Percentiles rank a stretch among this genome's conserved stretches.
Conservation (phyloP, 2,888 invertebrate species). For the Aplocera efformata region DNA sequence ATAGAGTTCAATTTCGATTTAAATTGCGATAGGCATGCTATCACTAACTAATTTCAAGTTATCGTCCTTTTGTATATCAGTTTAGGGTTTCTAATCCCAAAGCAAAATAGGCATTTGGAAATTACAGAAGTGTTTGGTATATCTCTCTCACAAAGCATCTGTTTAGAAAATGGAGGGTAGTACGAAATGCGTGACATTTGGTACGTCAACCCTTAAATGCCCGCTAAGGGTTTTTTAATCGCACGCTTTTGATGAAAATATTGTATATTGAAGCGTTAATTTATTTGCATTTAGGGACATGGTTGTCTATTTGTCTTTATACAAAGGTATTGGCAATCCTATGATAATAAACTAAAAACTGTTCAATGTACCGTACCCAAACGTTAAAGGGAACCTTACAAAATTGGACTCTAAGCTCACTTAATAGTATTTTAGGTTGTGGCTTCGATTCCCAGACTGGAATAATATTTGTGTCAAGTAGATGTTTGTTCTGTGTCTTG, state of each 20-base stretch:
- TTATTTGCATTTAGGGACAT: constrained; percentile 26
- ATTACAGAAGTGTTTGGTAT: constrained; percentile 8
- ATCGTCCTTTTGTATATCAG: neutral
- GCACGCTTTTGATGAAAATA: constrained; percentile 32
- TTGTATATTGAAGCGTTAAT: constrained; percentile 26
- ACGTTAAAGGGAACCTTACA: no score
- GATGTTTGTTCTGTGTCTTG: no score
- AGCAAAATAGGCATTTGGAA: neutral
- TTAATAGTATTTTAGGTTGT: no score
- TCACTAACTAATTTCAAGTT: neutral
- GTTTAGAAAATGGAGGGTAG: constrained; percentile 51
- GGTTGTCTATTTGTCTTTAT: neutral
- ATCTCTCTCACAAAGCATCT: constrained; percentile 48
- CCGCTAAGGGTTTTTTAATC: constrained; percentile 57
- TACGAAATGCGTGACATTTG: constrained; percentile 59
- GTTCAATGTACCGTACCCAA: no score
- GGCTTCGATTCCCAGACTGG: no score
- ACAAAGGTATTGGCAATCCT: no score
- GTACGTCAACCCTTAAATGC: constrained; percentile 50
- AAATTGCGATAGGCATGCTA: neutral
- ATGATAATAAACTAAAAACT: no score
- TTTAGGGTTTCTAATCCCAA: constrained; percentile 7
- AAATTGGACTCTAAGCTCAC: no score
- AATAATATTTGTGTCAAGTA: no score
- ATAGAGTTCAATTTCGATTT: constrained; percentile 3